These are phyloP conservation scores for Carassius gibelio DNA, from an alignment of 2,113 vertebrate species.

Conservation along the genomic window DNA sequence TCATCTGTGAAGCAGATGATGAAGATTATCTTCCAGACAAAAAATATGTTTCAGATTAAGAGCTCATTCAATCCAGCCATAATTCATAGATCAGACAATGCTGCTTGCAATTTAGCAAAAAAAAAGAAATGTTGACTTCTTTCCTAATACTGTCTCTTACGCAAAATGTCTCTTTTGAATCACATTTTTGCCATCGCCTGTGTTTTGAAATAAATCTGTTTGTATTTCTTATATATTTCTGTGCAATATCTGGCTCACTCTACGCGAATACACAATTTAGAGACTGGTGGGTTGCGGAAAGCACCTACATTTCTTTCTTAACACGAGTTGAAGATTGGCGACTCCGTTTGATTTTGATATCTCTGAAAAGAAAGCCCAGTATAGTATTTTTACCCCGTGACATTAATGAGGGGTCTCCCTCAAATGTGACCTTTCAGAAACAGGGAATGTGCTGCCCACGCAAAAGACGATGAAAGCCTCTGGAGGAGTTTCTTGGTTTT, in stretches of 20 bases:
- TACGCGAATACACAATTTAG: constrained; percentile 4
- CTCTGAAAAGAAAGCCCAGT: constrained; percentile 32
- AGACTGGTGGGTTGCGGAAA: constrained; percentile 21
- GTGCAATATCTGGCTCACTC: neutral
- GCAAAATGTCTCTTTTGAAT: neutral
- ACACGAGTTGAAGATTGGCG: constrained; percentile 2
- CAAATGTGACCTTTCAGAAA: constrained; percentile 30
- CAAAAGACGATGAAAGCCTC: neutral
- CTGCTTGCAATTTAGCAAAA: neutral
- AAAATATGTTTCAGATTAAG: constrained; percentile 1
- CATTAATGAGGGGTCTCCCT: constrained; percentile 55
- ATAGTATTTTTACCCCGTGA: constrained; percentile 36
- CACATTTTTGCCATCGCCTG: neutral
- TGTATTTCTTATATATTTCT: neutral
- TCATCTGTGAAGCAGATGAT: neutral
- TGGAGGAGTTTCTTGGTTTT: constrained; percentile 41
- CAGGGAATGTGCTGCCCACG: constrained; percentile 7
- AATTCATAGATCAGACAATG: neutral
- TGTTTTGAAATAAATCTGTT: neutral
- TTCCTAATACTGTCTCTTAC: neutral
- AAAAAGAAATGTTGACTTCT: neutral
- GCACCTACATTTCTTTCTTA: neutral
- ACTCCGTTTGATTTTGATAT: constrained; percentile 22
- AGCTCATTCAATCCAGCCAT: neutral
- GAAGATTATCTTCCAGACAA: neutral